phyloP scores from a whole-genome alignment of 2,888 invertebrate genomes.

The Augochlorella aurata region DNA sequence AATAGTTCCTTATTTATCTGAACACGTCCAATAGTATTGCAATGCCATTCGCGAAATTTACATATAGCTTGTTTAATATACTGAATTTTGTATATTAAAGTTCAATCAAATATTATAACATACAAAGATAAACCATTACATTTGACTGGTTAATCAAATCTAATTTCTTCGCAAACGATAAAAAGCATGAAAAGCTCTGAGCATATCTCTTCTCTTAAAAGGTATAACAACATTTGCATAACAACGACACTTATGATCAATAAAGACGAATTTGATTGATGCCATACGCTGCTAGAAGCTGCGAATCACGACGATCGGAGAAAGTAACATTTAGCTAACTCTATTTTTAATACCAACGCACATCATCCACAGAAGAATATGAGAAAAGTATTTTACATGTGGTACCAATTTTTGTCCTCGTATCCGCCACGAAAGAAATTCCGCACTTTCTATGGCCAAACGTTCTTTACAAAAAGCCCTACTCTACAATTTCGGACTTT shows the following conservation, averaged over 20 bases:
- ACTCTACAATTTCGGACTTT: neutral
- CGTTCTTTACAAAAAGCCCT: neutral
- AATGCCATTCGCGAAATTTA: too few relatives aligned
- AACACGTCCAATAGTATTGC: too few relatives aligned
- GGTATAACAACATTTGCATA: neutral
- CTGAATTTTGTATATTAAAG: neutral
- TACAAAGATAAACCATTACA: neutral
- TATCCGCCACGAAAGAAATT: neutral
- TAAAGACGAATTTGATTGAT: constrained; percentile 6
- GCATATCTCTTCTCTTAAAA: neutral
- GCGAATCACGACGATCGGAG: constrained; percentile 7
- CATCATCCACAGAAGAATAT: neutral
- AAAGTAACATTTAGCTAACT: constrained; percentile 40
- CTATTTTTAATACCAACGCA: constrained; percentile 31
- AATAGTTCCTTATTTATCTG: too few relatives aligned
- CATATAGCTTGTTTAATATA: neutral
- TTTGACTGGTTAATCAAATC: neutral
- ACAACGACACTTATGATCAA: constrained; percentile 11
- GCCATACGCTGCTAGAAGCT: constrained; percentile 14
- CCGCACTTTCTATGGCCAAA: constrained; percentile 26
- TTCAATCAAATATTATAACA: neutral
- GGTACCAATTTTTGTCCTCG: neutral
- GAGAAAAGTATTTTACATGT: constrained; percentile 12
- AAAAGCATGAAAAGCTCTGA: neutral
- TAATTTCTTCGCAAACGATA: neutral